Evolutionary conservation across 2,888 invertebrate species (phyloP), one percentile per base, ranked within the genome.

Genomic region (Ormyrus rosae): DNA sequence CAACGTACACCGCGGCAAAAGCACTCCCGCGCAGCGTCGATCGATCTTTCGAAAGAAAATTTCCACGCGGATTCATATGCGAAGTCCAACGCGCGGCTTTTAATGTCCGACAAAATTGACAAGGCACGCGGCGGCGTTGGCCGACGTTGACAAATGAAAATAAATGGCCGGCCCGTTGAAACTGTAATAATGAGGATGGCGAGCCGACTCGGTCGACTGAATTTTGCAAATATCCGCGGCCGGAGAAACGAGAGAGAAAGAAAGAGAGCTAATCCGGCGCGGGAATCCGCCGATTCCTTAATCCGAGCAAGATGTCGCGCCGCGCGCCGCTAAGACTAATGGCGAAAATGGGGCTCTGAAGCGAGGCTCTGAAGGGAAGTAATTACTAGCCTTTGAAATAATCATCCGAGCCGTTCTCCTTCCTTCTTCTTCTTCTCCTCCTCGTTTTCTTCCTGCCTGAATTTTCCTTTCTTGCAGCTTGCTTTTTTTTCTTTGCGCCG

Each of bases 261-360:
- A 34, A 34, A 34, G 50, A 70, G 56, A 61, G 67, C 73, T 55
- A 48, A 64, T n/a, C 51, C 56, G 13, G 13, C n/a, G 67, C 61
- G 70, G 58, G 65, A 82, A 84, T 85, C 83, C 81, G 83, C 81
- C 81, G 82, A 83, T 86, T 88, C 85, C 87, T 86, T 87, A 87
- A 89, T 89, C 87, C 87, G 84, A 85, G 87, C 88, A 89, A 89
- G 89, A 89, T 88, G 88, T 89, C 88, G 85, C 86, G 84, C 83
- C 82, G 13, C 34, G 34, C 34, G 0, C 34, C 8, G 69, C 77
- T 61, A 78, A 84, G 86, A 84, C 84, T 85, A 84, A 85, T 84
- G 83, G 84, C 72, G 82, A 81, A 83, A 81, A 83, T 77, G 83
- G 81, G 81, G 34, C 34, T 82, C 80, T 73, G 84, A 84, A 34